Conservation (phyloP, 1,140 invertebrate genomes). For the Drosophila grimshawi region DNA sequence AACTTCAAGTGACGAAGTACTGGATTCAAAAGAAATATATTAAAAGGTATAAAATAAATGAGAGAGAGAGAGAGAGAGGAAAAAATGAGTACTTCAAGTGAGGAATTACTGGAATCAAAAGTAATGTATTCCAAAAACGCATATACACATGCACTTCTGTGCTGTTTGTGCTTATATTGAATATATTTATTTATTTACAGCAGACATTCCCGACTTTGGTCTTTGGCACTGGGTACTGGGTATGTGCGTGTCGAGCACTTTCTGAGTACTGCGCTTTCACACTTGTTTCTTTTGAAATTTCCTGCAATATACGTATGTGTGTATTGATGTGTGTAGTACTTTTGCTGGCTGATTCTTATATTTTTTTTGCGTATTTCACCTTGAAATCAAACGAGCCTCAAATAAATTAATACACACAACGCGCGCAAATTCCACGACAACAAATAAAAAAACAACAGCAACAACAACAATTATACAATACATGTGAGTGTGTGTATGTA, state of each 20-base stretch:
- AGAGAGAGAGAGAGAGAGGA: too few relatives aligned
- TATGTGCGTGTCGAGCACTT: not conserved
- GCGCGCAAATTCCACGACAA: slow-evolving; percentile 54
- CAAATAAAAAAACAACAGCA: slow-evolving; percentile 53
- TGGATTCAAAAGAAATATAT: too few relatives aligned
- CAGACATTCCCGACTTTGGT: not conserved
- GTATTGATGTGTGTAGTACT: not conserved
- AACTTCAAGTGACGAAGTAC: too few relatives aligned
- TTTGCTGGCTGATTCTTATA: slow-evolving; percentile 26
- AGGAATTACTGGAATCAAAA: too few relatives aligned
- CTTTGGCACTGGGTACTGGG: not conserved
- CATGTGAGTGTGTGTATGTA: slow-evolving; percentile 15
- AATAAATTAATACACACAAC: slow-evolving; percentile 75
- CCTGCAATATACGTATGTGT: slow-evolving; percentile 10
- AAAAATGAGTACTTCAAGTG: too few relatives aligned
- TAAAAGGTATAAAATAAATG: too few relatives aligned
- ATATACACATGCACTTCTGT: too few relatives aligned
- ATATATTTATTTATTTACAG: too few relatives aligned
- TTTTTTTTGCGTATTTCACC: slow-evolving; percentile 76
- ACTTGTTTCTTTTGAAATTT: slow-evolving; percentile 21
- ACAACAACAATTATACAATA: slow-evolving; percentile 29
- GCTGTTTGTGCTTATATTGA: too few relatives aligned
- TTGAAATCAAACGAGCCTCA: slow-evolving; percentile 76
- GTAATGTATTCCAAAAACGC: too few relatives aligned
- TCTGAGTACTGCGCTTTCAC: not conserved